These are phyloP conservation scores for Paramisgurnus dabryanus DNA, from an alignment of 2,113 vertebrate species.

Conservation along the genomic window DNA sequence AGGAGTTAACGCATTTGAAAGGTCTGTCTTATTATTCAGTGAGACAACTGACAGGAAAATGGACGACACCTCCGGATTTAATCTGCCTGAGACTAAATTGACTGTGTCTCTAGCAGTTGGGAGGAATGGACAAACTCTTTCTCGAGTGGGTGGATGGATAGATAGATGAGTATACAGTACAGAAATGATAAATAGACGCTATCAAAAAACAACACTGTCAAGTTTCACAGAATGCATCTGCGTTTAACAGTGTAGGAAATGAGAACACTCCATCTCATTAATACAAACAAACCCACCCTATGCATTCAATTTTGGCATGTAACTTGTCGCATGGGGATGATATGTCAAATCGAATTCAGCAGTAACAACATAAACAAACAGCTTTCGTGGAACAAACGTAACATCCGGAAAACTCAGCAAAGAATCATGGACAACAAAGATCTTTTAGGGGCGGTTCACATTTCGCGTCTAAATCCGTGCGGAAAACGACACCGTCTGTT, in stretches of 20 bases:
- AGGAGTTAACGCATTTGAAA: not conserved
- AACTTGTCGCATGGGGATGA: no score
- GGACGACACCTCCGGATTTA: not conserved
- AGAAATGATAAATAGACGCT: not conserved
- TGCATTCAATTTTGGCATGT: no score
- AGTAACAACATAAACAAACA: no score
- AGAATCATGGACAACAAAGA: no score
- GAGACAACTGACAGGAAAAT: constrained; percentile 33
- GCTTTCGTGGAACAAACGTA: no score
- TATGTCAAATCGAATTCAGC: no score
- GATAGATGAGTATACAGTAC: not conserved
- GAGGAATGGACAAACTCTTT: not conserved
- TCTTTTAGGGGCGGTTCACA: no score
- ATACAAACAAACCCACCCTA: no score
- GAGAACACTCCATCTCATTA: not conserved
- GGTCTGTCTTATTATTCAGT: constrained; percentile 38
- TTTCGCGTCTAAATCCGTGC: no score
- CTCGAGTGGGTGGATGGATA: not conserved
- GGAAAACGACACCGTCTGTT: no score
- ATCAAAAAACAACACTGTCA: not conserved
- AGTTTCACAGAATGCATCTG: not conserved
- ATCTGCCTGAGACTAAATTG: not conserved
- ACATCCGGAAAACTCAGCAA: no score
- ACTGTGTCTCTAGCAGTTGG: constrained; percentile 4
- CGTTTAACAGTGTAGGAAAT: constrained; percentile 4